Evolutionary conservation across 1,140 invertebrate species (phyloP).

Genomic region (Sweltsa coloradensis): DNA sequence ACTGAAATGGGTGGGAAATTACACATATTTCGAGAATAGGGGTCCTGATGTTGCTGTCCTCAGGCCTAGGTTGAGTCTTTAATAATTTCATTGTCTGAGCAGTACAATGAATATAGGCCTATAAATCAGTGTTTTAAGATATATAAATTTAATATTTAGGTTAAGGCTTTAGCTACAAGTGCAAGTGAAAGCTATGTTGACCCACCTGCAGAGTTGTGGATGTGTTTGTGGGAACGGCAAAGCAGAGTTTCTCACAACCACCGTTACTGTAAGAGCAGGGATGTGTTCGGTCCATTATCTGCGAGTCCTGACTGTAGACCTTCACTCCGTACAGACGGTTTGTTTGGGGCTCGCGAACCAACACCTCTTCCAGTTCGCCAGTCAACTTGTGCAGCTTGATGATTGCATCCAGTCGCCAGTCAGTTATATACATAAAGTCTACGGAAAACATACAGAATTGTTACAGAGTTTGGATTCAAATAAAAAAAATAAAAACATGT

Average conservation of each 20-base stretch:
- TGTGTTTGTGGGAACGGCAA: slow-evolving; percentile 59
- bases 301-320: slow-evolving; percentile 70
- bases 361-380: slow-evolving; percentile 71
- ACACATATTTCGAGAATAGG: too few species aligned
- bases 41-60: too few species aligned
- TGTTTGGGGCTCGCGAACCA: slow-evolving; percentile 71
- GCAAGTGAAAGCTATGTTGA: too few species aligned
- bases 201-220: slow-evolving; percentile 15
- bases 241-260: slow-evolving; percentile 90
- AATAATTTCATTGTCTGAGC: too few species aligned
- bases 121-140: too few species aligned
- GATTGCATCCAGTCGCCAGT: slow-evolving; percentile 93
- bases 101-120: too few species aligned
- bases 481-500: too few species aligned
- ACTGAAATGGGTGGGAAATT: too few species aligned
- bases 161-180: too few species aligned
- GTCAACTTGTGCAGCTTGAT: slow-evolving; percentile 80
- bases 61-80: too few species aligned
- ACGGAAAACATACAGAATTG: slow-evolving; percentile 6
- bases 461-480: too few species aligned
- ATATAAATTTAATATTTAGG: too few species aligned
- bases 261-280: slow-evolving; percentile 78
- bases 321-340: slow-evolving; percentile 86
- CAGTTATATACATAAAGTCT: slow-evolving; percentile 95
- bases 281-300: slow-evolving; percentile 57